A percentile compares a stretch with the other conserved stretches of the same genome.
Conservation (phyloP, 2,113 vertebrate species). For the Coturnix japonica region DNA sequence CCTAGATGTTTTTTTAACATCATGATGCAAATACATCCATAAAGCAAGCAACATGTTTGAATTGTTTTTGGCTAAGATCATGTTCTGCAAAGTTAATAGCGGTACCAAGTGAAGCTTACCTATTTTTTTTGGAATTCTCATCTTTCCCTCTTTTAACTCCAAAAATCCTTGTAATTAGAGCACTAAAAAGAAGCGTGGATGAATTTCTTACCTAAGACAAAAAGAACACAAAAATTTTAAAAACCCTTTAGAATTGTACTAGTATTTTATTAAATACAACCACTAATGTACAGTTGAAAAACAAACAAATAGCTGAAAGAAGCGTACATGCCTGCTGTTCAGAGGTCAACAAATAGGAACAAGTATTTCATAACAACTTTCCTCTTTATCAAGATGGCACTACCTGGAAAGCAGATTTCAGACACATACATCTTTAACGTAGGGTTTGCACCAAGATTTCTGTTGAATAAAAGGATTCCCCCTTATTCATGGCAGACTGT, state of each 20-base stretch:
- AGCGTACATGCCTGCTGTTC: neutral
- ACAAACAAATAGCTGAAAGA: neutral
- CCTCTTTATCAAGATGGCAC: neutral
- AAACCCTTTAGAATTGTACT: neutral
- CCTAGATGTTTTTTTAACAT: constrained; percentile 37
- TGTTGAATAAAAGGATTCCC: neutral
- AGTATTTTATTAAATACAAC: neutral
- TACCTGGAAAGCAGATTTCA: neutral
- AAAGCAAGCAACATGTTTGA: constrained; percentile 39
- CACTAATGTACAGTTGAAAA: neutral
- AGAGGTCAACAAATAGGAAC: neutral
- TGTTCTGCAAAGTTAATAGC: constrained; percentile 30
- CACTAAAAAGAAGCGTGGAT: constrained; percentile 96
- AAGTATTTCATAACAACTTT: neutral
- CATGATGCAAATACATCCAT: constrained; percentile 34
- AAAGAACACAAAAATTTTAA: neutral
- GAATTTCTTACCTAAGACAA: constrained; percentile 92
- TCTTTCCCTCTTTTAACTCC: constrained; percentile 95
- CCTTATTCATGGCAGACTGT: neutral
- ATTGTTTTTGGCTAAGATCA: constrained; percentile 27
- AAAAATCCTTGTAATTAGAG: constrained; percentile 96
- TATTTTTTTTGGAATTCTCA: constrained; percentile 95
- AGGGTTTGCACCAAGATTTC: neutral
- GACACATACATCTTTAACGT: neutral
- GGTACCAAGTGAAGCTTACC: constrained; percentile 76